These are phyloP conservation scores for Drosophila prostipennis DNA, from an alignment of 2,888 invertebrate genomes.

Conservation along the genomic window DNA sequence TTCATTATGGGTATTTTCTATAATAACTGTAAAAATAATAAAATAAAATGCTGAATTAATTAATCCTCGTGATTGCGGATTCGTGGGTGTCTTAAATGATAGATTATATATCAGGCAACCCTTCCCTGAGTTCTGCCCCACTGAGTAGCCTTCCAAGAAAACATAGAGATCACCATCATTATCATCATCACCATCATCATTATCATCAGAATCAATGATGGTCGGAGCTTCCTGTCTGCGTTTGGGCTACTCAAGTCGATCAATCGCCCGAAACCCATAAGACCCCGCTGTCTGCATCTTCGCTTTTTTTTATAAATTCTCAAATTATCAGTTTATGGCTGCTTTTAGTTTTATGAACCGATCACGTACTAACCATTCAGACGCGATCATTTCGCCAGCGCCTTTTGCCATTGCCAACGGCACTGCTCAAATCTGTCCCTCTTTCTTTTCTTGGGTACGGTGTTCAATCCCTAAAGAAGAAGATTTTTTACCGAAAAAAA, in stretches of 20 bases:
- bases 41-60: background rate
- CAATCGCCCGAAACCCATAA: slow-evolving; percentile 45
- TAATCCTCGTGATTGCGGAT: background rate
- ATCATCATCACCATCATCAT: slow-evolving; percentile 21
- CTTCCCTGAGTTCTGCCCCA: background rate
- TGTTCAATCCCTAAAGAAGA: background rate
- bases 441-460: slow-evolving; percentile 12
- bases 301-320: slow-evolving; percentile 76
- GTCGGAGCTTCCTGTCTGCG: slow-evolving; percentile 32
- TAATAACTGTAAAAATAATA: background rate
- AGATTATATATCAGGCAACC: background rate
- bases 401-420: slow-evolving; percentile 39
- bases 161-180: slow-evolving; percentile 11
- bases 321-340: slow-evolving; percentile 78
- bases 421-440: slow-evolving; percentile 15
- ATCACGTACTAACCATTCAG: slow-evolving; percentile 75
- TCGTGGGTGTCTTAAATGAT: slow-evolving; percentile 6
- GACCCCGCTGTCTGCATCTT: slow-evolving; percentile 26
- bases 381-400: slow-evolving; percentile 36
- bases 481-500: too few species aligned
- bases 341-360: slow-evolving; percentile 80
- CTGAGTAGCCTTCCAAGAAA: slow-evolving; percentile 20
- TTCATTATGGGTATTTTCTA: background rate
- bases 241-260: slow-evolving; percentile 40
- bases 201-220: slow-evolving; percentile 24